These are phyloP conservation scores for Ditylenchus dipsaci DNA, from an alignment of 1,140 invertebrate species.

Conservation along the genomic window DNA sequence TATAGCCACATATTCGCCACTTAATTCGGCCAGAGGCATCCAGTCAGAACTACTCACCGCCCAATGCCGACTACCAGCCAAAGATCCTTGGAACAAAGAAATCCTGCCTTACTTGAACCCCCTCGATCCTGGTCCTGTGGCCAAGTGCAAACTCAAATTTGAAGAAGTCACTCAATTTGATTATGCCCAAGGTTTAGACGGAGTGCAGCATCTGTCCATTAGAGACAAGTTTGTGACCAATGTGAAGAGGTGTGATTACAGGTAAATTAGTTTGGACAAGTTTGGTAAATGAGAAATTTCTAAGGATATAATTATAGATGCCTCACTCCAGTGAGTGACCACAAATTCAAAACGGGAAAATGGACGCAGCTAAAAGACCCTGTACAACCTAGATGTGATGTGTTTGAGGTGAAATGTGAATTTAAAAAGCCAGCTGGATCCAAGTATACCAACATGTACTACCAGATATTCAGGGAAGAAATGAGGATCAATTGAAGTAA, in stretches of 20 bases:
- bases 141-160: not conserved
- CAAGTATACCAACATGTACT: not conserved
- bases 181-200: no score
- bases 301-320: conserved; percentile 2
- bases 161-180: no score
- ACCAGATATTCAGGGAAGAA: no score
- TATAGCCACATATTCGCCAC: no score
- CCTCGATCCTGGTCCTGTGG: not conserved
- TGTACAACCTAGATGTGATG: conserved; percentile 13
- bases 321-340: conserved; percentile 15
- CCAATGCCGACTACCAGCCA: not conserved
- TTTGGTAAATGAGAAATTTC: not conserved
- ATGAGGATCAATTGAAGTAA: no score
- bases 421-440: conserved; percentile 2
- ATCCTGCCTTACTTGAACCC: not conserved
- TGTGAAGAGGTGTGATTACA: no score
- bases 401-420: conserved; percentile 27
- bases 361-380: conserved; percentile 12
- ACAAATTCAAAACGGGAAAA: not conserved
- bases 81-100: not conserved
- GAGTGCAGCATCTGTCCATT: no score
- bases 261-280: not conserved
- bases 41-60: no score
- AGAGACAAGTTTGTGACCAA: no score
- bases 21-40: no score